phyloP scores from a whole-genome alignment of 2,888 invertebrate genomes.

The Acleris cristana region DNA sequence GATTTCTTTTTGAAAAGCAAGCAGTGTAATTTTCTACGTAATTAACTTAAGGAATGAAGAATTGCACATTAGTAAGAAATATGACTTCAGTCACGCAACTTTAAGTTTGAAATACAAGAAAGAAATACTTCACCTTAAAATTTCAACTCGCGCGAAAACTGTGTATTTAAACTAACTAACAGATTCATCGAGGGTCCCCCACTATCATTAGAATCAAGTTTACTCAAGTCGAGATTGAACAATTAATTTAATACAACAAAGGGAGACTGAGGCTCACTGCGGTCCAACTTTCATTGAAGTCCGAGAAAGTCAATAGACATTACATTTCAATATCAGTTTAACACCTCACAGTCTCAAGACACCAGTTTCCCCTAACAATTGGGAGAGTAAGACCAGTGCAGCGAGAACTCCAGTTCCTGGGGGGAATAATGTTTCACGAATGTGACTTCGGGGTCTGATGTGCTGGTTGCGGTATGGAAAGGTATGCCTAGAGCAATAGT shows the following conservation, averaged over 20 bases:
- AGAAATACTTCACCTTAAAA: neutral
- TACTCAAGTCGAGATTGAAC: conserved; percentile 31
- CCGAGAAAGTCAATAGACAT: conserved; percentile 52
- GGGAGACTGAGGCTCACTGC: conserved; percentile 28
- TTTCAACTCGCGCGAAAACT: neutral
- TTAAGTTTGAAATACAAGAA: conserved; percentile 19
- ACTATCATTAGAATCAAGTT: conserved; percentile 31
- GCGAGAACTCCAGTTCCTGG: conserved; percentile 53
- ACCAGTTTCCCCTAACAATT: conserved; percentile 56
- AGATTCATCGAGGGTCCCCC: conserved; percentile 22
- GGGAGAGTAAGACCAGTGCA: conserved; percentile 55
- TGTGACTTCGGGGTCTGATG: conserved; percentile 49
- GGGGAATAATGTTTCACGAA: conserved; percentile 45
- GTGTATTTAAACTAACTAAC: conserved; percentile 8
- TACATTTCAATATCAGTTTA: conserved; percentile 63
- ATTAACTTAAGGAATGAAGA: conserved; percentile 37
- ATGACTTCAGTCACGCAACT: conserved; percentile 29
- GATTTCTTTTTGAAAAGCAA: conserved; percentile 42
- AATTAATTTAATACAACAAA: conserved; percentile 36
- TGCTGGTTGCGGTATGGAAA: conserved; percentile 52
- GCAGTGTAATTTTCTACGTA: conserved; percentile 40
- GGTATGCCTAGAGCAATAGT: conserved; percentile 58
- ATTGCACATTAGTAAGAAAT: conserved; percentile 34
- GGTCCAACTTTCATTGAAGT: conserved; percentile 32
- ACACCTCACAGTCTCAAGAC: conserved; percentile 63